Evolutionary conservation across 2,113 vertebrate species (phyloP).

Genomic region (Ictalurus punctatus): DNA sequence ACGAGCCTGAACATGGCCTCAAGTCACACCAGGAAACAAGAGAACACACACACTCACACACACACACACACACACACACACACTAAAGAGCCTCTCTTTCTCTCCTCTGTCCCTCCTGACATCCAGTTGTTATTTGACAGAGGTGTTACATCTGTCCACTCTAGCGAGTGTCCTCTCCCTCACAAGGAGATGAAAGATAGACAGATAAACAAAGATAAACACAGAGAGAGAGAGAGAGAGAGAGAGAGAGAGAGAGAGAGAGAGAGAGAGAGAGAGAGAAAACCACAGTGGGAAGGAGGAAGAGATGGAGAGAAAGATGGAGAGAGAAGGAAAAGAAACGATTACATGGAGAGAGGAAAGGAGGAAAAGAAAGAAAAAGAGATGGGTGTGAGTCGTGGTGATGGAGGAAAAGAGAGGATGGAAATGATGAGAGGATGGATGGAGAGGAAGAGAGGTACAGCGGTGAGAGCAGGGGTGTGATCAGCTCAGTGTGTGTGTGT

Average conservation of each 20-base stretch:
- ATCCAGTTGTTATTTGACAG: neutral
- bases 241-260: too few relatives aligned
- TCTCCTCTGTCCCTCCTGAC: slow-evolving; percentile 47
- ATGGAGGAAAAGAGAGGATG: neutral
- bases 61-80: neutral
- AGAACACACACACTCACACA: too few relatives aligned
- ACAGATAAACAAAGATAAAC: too few relatives aligned
- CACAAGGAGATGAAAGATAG: neutral
- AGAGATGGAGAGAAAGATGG: too few relatives aligned
- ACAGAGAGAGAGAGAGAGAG: too few relatives aligned
- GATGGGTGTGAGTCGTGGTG: too few relatives aligned
- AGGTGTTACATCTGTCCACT: neutral
- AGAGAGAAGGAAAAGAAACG: neutral
- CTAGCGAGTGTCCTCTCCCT: neutral
- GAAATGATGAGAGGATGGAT: neutral
- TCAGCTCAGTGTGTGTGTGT: neutral
- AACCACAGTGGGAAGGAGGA: too few relatives aligned
- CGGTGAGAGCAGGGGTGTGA: neutral
- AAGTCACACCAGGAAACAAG: neutral
- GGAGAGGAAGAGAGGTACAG: neutral
- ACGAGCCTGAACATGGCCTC: neutral
- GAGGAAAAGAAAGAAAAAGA: neutral
- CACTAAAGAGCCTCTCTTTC: neutral
- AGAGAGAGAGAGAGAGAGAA: too few relatives aligned
- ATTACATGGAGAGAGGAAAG: neutral